A percentile compares a stretch with the other conserved stretches of the same genome.
Evolutionary conservation across 2,113 vertebrate species (phyloP).

Genomic region (Shinisaurus crocodilurus): DNA sequence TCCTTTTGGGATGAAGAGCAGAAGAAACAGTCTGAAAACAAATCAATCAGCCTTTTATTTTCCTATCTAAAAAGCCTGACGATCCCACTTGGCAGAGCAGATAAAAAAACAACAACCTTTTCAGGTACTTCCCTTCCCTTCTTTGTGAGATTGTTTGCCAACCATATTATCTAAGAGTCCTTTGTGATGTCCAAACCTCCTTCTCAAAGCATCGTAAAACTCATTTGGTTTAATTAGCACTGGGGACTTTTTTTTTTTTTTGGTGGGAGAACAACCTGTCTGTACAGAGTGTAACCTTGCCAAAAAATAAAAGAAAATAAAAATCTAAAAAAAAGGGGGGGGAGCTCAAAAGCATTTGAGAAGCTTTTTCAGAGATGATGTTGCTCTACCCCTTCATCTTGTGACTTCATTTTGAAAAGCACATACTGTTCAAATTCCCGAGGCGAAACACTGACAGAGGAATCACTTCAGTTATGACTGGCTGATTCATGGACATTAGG

Average conservation of each 20-base stretch:
- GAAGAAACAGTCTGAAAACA: neutral
- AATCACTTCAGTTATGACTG: neutral
- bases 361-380: neutral
- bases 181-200: neutral
- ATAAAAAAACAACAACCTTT: neutral
- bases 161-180: neutral
- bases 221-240: conserved; percentile 13
- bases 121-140: neutral
- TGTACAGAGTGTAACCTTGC: neutral
- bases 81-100: neutral
- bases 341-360: neutral
- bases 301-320: no score
- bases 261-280: neutral
- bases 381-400: neutral
- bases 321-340: no score
- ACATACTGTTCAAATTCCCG: neutral
- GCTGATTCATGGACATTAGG: neutral
- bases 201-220: neutral
- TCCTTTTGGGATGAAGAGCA: neutral
- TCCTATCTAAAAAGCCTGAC: neutral
- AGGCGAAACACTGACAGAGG: neutral
- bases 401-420: neutral
- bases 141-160: neutral
- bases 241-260: neutral
- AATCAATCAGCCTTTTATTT: neutral